Base-by-base conservation (phyloP, 1,140 invertebrate genomes). In the Pseudobourletiella spinata region DNA sequence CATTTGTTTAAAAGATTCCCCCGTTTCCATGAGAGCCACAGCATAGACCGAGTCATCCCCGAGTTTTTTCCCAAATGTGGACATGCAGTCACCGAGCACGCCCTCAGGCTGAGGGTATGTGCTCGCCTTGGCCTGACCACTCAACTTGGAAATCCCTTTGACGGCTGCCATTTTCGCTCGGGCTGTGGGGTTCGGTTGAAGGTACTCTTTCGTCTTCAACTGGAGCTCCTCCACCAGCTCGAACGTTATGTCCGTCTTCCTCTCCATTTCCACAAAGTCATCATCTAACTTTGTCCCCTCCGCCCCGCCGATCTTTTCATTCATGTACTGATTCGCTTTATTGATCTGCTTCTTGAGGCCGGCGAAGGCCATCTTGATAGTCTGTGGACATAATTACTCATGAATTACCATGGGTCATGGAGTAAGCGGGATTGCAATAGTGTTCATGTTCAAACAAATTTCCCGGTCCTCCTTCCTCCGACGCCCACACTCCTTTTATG, bases 291-390 rank as follows among this genome's bases (percentile, higher is more conserved):
- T 98, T 66, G 97, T 99, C 73, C 96, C 94, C 79, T 99, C 96
- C 44, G 95, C 96, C 74, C 95, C 95, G 39, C 96, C 97, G 85
- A 99, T 98, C 79, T 99, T 98, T 81, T 99, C 96, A 74, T 91
- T 98, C 82, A 99, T 87, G 83, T 97, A 98, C 94, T 99, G 81
- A 81, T 97, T 98, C 65, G 92, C 93, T 82, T 98, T 98, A 79
- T 97, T 97, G 75, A 98, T 89, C 78, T 98, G 93, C 79, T 98
- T 98, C 77, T 93, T 95, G 57, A 98, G 82, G 68, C 94, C 94
- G 65, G 93, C 91, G 76, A 97, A 91, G 75, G 94, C 93, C 94
- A 97, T 97, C 22, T 51, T 51, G 48, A n/a, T n/a, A n/a, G n/a
- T n/a, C n/a, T n/a, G n/a, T n/a, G n/a, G n/a, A n/a, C n/a, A n/a